Evolutionary conservation across 2,888 invertebrate genomes (phyloP), one percentile per base, ranked within the genome.

Genomic region (Callyntrura sp.): DNA sequence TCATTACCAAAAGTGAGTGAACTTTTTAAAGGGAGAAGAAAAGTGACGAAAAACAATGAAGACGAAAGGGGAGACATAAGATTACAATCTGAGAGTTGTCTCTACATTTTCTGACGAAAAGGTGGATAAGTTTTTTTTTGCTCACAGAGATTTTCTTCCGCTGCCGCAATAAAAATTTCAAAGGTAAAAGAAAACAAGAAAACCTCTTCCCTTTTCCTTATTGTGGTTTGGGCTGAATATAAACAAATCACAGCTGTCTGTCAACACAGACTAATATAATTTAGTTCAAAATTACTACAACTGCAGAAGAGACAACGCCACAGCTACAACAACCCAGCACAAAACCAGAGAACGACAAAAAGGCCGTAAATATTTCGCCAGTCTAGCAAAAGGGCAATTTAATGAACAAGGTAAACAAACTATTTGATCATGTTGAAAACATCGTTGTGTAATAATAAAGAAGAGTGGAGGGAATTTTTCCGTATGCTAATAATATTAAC

Each of bases 201-300:
- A 76, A 76, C 51, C 45, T 28, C 51, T 78, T 78, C 55, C 73
- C 55, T 14, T 25, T 78, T 78, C 55, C 78, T 78, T 57, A 57
- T 78, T 78, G 78, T 57, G 78, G 78, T 78, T 55, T 28, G 35
- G 55, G 28, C 55, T 17, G 55, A 28, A 55, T 25, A 57, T 78
- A 78, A 78, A 78, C 78, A 78, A 78, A 28, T 78, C 78, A 78
- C 55, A 78, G 12, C 55, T 78, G 57, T 78, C 78, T 57, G 78
- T 78, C 78, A 28, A 51, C 76, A 51, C 76, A 57, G 17, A 55
- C 78, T 51, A 23, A 55, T 78, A 78, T 55, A 76, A 76, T 51
- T 76, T 51, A 25, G 51, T 76, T 76, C 23, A 76, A 51, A 76
- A 9, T 43, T 73, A 12, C 25, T 20, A 25, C 35, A 35, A 35